phyloP scores from a whole-genome alignment of 2,888 invertebrate species.

The Parnassius orleans region DNA sequence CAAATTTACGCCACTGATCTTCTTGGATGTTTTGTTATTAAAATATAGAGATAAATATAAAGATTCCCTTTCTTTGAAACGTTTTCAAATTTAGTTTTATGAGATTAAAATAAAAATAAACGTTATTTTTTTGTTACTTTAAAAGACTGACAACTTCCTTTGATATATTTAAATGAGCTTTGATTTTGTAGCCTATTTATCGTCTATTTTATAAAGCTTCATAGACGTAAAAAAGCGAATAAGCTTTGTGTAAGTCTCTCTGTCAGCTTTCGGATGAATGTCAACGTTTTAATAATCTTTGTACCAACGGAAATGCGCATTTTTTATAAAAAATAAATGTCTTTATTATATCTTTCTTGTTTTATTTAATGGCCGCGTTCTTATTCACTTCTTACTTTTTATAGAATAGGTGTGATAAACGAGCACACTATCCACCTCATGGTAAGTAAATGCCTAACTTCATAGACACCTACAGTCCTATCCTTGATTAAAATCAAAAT shows the following conservation, averaged over 20 bases:
- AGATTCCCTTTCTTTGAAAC: too few relatives aligned
- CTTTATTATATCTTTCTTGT: slow-evolving; percentile 43
- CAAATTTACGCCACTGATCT: too few relatives aligned
- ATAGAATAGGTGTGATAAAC: slow-evolving; percentile 15
- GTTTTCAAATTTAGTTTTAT: too few relatives aligned
- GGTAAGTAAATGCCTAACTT: too few relatives aligned
- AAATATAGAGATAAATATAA: too few relatives aligned
- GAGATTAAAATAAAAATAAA: too few relatives aligned
- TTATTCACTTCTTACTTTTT: not conserved
- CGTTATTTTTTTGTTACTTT: too few relatives aligned
- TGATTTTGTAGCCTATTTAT: slow-evolving; percentile 11
- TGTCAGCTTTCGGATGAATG: slow-evolving; percentile 54
- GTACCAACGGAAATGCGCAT: slow-evolving; percentile 57
- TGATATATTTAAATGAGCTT: slow-evolving; percentile 5
- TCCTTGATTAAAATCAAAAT: too few relatives aligned
- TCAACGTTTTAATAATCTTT: slow-evolving; percentile 44
- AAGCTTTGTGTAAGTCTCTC: slow-evolving; percentile 43
- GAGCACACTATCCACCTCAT: too few relatives aligned
- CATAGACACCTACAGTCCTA: too few relatives aligned
- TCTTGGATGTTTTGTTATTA: too few relatives aligned
- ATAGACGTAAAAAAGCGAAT: slow-evolving; percentile 48
- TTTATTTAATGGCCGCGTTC: slow-evolving; percentile 37
- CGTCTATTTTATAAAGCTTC: slow-evolving; percentile 33
- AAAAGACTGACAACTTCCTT: too few relatives aligned
- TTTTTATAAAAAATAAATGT: slow-evolving; percentile 74